phyloP scores from a whole-genome alignment of 2,113 vertebrate genomes.

The Pelobates fuscus region DNA sequence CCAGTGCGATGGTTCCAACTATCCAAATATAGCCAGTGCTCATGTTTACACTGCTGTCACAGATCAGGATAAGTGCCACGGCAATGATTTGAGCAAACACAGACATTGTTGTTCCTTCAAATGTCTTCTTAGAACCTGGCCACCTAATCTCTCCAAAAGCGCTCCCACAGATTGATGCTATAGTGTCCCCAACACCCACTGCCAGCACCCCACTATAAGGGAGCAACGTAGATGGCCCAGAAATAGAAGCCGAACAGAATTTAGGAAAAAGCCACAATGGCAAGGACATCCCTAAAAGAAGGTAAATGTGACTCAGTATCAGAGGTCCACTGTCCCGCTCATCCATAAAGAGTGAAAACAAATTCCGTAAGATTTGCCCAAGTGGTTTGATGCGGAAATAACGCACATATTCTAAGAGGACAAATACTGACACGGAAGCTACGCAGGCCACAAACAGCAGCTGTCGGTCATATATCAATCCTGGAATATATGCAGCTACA shows the following conservation, averaged over 20 bases:
- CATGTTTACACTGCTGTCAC: conserved; percentile 83
- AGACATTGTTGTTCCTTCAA: conserved; percentile 92
- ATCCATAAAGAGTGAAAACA: conserved; percentile 90
- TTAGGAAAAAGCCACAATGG: conserved; percentile 91
- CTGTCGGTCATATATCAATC: conserved; percentile 84
- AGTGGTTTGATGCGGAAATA: conserved; percentile 91
- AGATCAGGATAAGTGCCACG: conserved; percentile 91
- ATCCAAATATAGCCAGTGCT: conserved; percentile 92
- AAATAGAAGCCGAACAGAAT: conserved; percentile 80
- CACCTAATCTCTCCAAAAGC: conserved; percentile 90
- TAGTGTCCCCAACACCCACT: conserved; percentile 89
- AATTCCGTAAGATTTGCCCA: conserved; percentile 80
- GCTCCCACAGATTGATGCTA: conserved; percentile 90
- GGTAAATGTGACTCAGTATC: conserved; percentile 94
- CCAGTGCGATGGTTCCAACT: conserved; percentile 82
- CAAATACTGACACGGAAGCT: conserved; percentile 80
- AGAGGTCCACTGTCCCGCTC: conserved; percentile 93
- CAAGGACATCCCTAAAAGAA: conserved; percentile 91
- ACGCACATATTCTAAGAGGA: conserved; percentile 88
- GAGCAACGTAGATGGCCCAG: conserved; percentile 79
- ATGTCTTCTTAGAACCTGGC: conserved; percentile 96
- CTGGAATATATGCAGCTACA: conserved; percentile 88
- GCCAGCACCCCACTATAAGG: conserved; percentile 92
- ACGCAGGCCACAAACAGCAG: conserved; percentile 86
- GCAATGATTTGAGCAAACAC: conserved; percentile 95